A percentile compares a stretch with the other conserved stretches of the same genome.
These are phyloP conservation scores for Pharmacophagus antenor DNA, from an alignment of 2,888 invertebrate species.

Conservation along the genomic window DNA sequence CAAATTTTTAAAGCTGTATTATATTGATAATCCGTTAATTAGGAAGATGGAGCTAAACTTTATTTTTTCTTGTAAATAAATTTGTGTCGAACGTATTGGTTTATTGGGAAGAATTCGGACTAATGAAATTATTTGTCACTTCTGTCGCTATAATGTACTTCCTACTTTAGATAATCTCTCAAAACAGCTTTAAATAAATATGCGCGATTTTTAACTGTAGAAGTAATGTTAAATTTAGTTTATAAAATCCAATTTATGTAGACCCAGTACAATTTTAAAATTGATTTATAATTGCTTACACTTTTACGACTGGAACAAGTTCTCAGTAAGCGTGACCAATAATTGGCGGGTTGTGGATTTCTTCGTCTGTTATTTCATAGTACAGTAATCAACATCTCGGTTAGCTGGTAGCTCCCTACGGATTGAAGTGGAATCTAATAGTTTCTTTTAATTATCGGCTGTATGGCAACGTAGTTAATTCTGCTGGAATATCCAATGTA, in stretches of 20 bases:
- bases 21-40: too few relatives aligned
- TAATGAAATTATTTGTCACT: too few relatives aligned
- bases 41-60: too few relatives aligned
- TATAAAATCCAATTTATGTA: conserved; percentile 14
- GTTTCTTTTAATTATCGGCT: conserved; percentile 56
- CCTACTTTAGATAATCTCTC: too few relatives aligned
- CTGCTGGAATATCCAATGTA: conserved; percentile 43
- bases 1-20: too few relatives aligned
- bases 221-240: background rate
- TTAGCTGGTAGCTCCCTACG: conserved; percentile 37
- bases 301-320: conserved; percentile 33
- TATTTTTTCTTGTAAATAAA: too few relatives aligned
- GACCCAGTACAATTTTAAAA: conserved; percentile 15
- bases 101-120: too few relatives aligned
- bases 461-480: conserved; percentile 62
- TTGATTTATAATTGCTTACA: conserved; percentile 24
- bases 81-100: too few relatives aligned
- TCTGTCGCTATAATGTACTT: too few relatives aligned
- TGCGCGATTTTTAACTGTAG: background rate
- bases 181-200: background rate
- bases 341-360: conserved; percentile 40
- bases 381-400: conserved; percentile 40
- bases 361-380: conserved; percentile 42
- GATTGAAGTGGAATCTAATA: conserved; percentile 46
- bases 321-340: conserved; percentile 48